These are phyloP conservation scores for Perodicticus potto DNA, from an alignment of 2,797 vertebrate genomes.

Conservation along the genomic window DNA sequence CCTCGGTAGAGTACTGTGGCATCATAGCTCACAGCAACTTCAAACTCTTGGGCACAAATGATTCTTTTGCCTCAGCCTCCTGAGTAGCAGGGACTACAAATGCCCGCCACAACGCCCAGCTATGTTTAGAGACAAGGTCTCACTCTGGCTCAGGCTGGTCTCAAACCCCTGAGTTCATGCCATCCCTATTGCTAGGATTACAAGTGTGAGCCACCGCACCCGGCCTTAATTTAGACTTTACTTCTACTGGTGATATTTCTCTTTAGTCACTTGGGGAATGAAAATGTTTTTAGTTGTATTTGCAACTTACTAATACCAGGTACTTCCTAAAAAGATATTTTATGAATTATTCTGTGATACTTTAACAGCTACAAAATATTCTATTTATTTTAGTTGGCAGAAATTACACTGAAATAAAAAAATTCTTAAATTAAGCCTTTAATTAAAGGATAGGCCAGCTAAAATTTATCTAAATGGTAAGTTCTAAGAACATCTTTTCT, in stretches of 20 bases:
- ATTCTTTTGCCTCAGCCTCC: too few relatives aligned
- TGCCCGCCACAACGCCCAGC: too few relatives aligned
- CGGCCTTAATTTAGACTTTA: neutral
- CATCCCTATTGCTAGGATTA: too few relatives aligned
- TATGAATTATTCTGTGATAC: constrained; percentile 14
- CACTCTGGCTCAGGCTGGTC: too few relatives aligned
- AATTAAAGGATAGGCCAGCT: constrained; percentile 19
- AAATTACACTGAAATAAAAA: neutral
- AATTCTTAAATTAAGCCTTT: neutral
- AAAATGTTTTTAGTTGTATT: constrained; percentile 48
- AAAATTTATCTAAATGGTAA: constrained; percentile 17
- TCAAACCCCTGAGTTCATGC: too few relatives aligned
- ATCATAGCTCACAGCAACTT: too few relatives aligned
- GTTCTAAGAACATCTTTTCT: neutral
- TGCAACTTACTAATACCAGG: constrained; percentile 2
- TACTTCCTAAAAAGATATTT: neutral
- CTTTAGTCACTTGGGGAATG: constrained; percentile 5
- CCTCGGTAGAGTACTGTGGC: too few relatives aligned
- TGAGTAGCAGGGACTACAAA: too few relatives aligned
- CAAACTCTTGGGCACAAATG: too few relatives aligned
- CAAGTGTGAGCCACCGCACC: too few relatives aligned
- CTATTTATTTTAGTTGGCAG: constrained; percentile 45
- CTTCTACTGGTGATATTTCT: neutral
- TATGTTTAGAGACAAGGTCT: too few relatives aligned
- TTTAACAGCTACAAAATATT: constrained; percentile 45